A percentile compares a stretch with the other conserved stretches of the same genome.
Evolutionary conservation across 2,888 invertebrate genomes (phyloP).

Genomic region (Hemicrepidius hirtus): DNA sequence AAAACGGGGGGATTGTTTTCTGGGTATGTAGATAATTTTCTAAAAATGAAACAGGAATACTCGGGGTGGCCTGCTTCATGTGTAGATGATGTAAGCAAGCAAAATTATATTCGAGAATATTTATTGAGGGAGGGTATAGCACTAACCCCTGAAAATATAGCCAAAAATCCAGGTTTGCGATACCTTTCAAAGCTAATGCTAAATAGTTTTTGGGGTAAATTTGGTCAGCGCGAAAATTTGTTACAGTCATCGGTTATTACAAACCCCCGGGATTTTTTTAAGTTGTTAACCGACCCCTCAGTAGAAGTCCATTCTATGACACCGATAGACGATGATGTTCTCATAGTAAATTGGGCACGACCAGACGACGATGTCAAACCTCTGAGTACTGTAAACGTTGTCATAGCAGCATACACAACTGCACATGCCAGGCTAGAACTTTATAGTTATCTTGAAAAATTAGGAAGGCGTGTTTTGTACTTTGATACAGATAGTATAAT

Average conservation of each 20-base stretch:
- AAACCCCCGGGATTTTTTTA: slow-evolving; percentile 46
- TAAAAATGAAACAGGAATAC: slow-evolving; percentile 59
- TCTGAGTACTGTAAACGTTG: slow-evolving; percentile 58
- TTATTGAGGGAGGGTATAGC: slow-evolving; percentile 50
- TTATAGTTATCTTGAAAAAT: slow-evolving; percentile 18
- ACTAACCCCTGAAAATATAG: slow-evolving; percentile 50
- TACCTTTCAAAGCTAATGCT: slow-evolving; percentile 59
- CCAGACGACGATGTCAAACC: slow-evolving; percentile 49
- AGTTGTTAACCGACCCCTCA: slow-evolving; percentile 51
- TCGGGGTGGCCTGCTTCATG: slow-evolving; percentile 57
- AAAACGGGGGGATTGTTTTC: slow-evolving; percentile 45
- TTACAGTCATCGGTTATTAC: slow-evolving; percentile 53
- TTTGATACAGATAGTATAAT: slow-evolving; percentile 59
- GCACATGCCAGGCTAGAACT: slow-evolving; percentile 1
- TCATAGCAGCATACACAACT: slow-evolving; percentile 66
- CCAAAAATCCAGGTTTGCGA: slow-evolving; percentile 57
- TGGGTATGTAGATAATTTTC: slow-evolving; percentile 61
- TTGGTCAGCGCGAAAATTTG: slow-evolving; percentile 59
- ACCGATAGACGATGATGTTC: slow-evolving; percentile 38
- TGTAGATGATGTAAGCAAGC: slow-evolving; percentile 44
- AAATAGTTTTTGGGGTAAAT: slow-evolving; percentile 63
- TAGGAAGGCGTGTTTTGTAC: slow-evolving; percentile 64
- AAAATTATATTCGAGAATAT: slow-evolving; percentile 57
- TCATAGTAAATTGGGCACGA: slow-evolving; percentile 16
- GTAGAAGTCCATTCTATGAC: slow-evolving; percentile 49